A percentile compares a stretch with the other conserved stretches of the same genome.
Evolutionary conservation across 2,797 vertebrate species (phyloP).

Genomic region (Sebastes trivittatus): DNA sequence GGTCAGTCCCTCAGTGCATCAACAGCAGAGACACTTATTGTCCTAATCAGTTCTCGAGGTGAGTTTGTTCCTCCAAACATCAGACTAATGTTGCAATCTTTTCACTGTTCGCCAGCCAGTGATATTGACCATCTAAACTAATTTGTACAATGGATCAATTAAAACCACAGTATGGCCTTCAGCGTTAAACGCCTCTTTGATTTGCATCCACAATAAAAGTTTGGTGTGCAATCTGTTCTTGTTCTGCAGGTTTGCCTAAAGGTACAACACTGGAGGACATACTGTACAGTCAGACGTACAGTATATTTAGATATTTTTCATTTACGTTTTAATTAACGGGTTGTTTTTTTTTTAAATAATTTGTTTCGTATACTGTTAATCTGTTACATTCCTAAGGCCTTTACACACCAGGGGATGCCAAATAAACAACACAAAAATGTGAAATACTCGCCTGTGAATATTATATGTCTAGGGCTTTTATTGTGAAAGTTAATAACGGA

Average conservation of each 20-base stretch:
- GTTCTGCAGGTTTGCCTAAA: background rate
- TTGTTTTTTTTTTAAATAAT: background rate
- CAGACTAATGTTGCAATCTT: background rate
- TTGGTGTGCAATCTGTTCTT: background rate
- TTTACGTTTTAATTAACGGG: background rate
- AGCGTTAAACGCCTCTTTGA: background rate
- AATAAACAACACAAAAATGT: too few species aligned
- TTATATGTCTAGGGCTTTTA: too few species aligned
- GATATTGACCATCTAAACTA: background rate
- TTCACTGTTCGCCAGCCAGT: background rate
- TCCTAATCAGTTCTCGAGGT: background rate
- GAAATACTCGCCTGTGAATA: too few species aligned
- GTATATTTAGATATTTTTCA: background rate
- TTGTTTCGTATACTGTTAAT: background rate
- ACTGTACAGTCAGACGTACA: background rate
- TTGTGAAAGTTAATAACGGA: too few species aligned
- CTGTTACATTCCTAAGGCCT: background rate
- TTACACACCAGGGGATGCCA: too few species aligned
- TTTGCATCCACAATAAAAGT: background rate
- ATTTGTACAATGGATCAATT: conserved; percentile 13
- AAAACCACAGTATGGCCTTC: background rate
- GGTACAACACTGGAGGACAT: background rate
- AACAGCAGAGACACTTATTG: background rate
- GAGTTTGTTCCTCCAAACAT: background rate
- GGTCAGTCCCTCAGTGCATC: background rate